Evolutionary conservation across 2,888 invertebrate genomes (phyloP).

Genomic region (Amblyjoppa proteus): DNA sequence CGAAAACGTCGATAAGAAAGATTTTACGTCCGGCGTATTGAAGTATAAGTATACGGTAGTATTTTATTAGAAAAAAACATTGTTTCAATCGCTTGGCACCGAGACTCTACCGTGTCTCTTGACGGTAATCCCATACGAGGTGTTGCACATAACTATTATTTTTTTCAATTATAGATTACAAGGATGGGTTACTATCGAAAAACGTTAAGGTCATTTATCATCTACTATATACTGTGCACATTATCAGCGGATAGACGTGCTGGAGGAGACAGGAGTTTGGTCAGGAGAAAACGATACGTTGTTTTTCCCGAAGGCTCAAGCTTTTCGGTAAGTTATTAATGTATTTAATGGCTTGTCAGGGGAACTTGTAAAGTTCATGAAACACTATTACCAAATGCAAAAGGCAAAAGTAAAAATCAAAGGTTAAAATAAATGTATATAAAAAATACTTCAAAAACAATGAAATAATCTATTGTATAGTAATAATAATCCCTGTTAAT

Average conservation of each 20-base stretch:
- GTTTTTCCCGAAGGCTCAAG: slow-evolving; percentile 91
- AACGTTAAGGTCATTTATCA: slow-evolving; percentile 52
- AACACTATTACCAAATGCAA: neutral
- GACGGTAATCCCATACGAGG: too few relatives aligned
- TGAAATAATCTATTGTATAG: too few relatives aligned
- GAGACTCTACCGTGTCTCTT: too few relatives aligned
- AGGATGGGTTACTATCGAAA: slow-evolving; percentile 32
- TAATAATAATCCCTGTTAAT: too few relatives aligned
- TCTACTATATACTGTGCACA: slow-evolving; percentile 58
- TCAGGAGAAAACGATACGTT: slow-evolving; percentile 88
- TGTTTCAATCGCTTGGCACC: too few relatives aligned
- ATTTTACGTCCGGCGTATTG: too few relatives aligned
- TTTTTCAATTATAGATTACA: neutral
- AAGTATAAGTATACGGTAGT: too few relatives aligned
- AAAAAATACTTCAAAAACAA: too few relatives aligned
- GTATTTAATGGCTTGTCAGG: slow-evolving; percentile 6
- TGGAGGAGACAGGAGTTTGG: slow-evolving; percentile 84
- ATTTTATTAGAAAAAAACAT: too few relatives aligned
- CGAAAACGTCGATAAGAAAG: too few relatives aligned
- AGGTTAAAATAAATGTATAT: too few relatives aligned
- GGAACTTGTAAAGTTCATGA: neutral
- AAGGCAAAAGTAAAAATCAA: neutral
- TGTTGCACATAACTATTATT: neutral
- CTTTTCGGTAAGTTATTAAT: slow-evolving; percentile 87
- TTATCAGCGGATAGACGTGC: slow-evolving; percentile 71